These are phyloP conservation scores for Plectropomus leopardus DNA, from an alignment of 2,113 vertebrate species.

Conservation along the genomic window DNA sequence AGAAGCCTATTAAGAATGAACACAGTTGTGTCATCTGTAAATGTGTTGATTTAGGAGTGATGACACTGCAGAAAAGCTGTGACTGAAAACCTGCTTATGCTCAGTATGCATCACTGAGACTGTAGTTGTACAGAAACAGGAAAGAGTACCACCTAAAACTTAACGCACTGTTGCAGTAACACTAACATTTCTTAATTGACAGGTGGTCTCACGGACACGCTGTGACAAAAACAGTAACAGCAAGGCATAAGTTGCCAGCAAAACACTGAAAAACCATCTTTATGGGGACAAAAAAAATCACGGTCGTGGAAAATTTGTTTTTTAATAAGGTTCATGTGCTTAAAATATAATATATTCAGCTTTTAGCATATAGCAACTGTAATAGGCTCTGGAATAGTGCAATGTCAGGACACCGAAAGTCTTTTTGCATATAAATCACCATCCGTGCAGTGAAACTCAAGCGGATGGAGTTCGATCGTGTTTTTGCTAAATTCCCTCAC, in stretches of 20 bases:
- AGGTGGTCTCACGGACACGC: background rate
- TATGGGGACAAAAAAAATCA: background rate
- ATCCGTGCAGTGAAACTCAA: conserved; percentile 31
- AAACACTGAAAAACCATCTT: background rate
- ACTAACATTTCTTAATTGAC: background rate
- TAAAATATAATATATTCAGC: conserved; percentile 8
- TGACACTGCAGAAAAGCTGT: background rate
- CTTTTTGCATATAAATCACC: conserved; percentile 61
- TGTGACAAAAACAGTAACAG: background rate
- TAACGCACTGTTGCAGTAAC: background rate
- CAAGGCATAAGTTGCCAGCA: background rate
- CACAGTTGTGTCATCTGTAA: conserved; percentile 1
- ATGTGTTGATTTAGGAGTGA: background rate
- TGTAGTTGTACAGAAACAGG: background rate
- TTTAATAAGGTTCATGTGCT: background rate
- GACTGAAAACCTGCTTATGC: background rate
- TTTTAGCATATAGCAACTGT: background rate
- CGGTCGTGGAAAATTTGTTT: background rate
- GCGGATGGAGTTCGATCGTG: conserved; percentile 55
- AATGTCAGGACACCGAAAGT: conserved; percentile 33
- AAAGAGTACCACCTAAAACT: background rate
- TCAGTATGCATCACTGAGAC: background rate
- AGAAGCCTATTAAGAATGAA: background rate
- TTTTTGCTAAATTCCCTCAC: conserved; percentile 62
- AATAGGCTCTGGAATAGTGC: conserved; percentile 39